Evolutionary conservation across 64 coral and sea anemone genomes (phyloP).

Genomic region (Stichodactyla mertensii): DNA sequence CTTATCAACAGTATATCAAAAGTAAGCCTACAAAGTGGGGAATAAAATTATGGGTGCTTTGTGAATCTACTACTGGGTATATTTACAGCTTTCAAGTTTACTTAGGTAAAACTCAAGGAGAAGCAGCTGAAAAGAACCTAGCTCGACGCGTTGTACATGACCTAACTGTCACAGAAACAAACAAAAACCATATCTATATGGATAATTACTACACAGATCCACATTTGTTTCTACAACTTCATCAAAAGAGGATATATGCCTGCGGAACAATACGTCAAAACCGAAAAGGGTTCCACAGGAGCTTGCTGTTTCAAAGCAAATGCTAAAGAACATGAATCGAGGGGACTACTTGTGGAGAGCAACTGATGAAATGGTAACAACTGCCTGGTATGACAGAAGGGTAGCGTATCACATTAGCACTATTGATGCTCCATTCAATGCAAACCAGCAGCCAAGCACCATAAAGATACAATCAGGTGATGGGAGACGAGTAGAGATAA

Average conservation of each 20-base stretch:
- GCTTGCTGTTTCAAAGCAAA: slow-evolving; percentile 23
- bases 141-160: slow-evolving; percentile 9
- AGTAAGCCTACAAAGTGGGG: neutral
- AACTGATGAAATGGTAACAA: too few species aligned
- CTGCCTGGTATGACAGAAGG: slow-evolving; percentile 13
- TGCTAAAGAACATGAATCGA: slow-evolving; percentile 43
- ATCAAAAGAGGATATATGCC: slow-evolving; percentile 19
- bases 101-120: neutral
- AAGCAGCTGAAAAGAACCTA: neutral
- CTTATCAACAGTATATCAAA: slow-evolving; percentile 41
- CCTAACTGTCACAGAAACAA: neutral
- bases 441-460: slow-evolving; percentile 14
- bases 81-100: slow-evolving; percentile 8
- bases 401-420: slow-evolving; percentile 11
- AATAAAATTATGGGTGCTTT: slow-evolving; percentile 24
- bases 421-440: slow-evolving; percentile 25
- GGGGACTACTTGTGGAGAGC: slow-evolving; percentile 6
- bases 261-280: slow-evolving; percentile 45
- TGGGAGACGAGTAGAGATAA: slow-evolving; percentile 24
- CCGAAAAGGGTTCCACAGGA: slow-evolving; percentile 42
- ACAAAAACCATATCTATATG: too few species aligned
- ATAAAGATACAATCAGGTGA: slow-evolving; percentile 14
- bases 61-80: neutral
- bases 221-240: slow-evolving; percentile 17
- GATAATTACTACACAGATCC: too few species aligned